These are phyloP conservation scores for Caerostris darwini DNA, from an alignment of 1,140 invertebrate genomes.

Conservation along the genomic window DNA sequence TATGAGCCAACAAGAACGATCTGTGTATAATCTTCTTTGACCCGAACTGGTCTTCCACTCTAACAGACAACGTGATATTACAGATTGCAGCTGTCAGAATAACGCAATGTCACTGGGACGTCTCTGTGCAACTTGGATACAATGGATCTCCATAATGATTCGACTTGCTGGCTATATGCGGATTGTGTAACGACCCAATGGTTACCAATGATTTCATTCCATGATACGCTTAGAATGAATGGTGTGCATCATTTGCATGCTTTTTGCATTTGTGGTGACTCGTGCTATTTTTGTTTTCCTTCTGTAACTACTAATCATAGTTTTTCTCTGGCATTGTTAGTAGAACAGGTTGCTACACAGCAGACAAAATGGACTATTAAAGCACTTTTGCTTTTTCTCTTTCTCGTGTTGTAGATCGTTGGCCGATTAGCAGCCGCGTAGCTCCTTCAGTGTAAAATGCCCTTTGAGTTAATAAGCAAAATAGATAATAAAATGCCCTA, in stretches of 20 bases:
- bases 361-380: no score
- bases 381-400: no score
- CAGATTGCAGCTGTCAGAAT: not conserved
- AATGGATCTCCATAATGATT: not conserved
- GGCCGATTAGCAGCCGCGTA: no score
- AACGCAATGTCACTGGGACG: not conserved
- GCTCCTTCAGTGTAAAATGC: no score
- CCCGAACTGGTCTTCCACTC: not conserved
- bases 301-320: no score
- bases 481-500: no score
- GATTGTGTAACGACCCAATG: not conserved
- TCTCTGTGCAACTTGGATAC: not conserved
- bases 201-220: not conserved
- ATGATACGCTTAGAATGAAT: not conserved
- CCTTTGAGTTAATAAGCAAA: no score
- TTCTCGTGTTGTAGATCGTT: no score
- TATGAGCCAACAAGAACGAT: not conserved
- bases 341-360: no score
- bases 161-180: not conserved
- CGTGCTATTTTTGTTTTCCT: not conserved
- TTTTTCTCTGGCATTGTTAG: no score
- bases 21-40: not conserved
- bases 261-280: not conserved
- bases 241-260: not conserved
- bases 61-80: not conserved